These are phyloP conservation scores for Cydia fagiglandana DNA, from an alignment of 1,140 invertebrate species.

Conservation along the genomic window DNA sequence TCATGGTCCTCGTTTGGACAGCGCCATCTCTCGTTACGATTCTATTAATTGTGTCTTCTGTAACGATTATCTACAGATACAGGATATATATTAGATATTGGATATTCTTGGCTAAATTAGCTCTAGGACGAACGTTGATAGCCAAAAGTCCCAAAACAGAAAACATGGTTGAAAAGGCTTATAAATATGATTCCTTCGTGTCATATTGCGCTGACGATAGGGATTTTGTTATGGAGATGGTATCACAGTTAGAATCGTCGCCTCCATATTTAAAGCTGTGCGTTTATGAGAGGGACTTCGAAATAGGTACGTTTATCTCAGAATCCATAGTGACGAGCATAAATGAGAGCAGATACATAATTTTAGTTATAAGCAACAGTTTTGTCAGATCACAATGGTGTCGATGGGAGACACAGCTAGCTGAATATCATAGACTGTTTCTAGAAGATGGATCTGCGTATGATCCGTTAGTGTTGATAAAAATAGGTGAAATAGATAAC, in stretches of 20 bases:
- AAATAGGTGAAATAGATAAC: slow-evolving; percentile 79
- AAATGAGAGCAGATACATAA: slow-evolving; percentile 80
- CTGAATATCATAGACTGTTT: slow-evolving; percentile 79
- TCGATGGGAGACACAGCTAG: slow-evolving; percentile 82
- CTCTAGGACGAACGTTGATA: slow-evolving; percentile 69
- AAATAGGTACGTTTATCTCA: slow-evolving; percentile 81
- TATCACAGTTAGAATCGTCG: slow-evolving; percentile 79
- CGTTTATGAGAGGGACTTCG: slow-evolving; percentile 84
- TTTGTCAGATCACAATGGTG: slow-evolving; percentile 85
- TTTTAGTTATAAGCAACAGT: slow-evolving; percentile 82
- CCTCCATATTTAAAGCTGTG: slow-evolving; percentile 81
- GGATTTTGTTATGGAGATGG: slow-evolving; percentile 80
- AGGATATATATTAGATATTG: slow-evolving; percentile 79
- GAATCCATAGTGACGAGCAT: slow-evolving; percentile 82
- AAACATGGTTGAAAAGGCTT: slow-evolving; percentile 50
- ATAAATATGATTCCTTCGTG: slow-evolving; percentile 83
- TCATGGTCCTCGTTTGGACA: slow-evolving; percentile 63
- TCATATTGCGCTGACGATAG: slow-evolving; percentile 83
- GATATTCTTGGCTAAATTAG: slow-evolving; percentile 77
- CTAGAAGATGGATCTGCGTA: slow-evolving; percentile 70
- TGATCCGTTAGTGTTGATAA: slow-evolving; percentile 81
- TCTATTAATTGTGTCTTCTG: slow-evolving; percentile 46
- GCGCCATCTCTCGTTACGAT: slow-evolving; percentile 57
- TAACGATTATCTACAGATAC: slow-evolving; percentile 60
- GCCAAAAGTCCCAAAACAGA: slow-evolving; percentile 49